Percentiles rank a stretch among this genome's conserved stretches.
phyloP scores from a whole-genome alignment of 2,797 vertebrate species.

The Xyrichtys novacula region DNA sequence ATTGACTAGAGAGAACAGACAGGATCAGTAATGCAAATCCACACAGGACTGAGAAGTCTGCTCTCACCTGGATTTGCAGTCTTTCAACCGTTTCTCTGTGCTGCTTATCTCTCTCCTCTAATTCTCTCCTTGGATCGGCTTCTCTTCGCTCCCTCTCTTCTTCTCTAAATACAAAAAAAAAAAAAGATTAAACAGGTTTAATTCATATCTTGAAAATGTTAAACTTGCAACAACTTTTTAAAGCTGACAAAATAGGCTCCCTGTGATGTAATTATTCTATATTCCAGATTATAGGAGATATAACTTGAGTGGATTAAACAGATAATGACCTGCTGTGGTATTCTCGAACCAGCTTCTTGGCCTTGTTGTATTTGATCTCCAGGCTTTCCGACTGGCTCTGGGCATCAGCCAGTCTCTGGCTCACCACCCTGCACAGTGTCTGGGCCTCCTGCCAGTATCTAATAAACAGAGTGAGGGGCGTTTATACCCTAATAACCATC shows the following conservation, averaged over 20 bases:
- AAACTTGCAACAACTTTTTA: neutral
- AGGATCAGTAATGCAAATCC: constrained; percentile 15
- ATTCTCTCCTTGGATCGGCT: constrained; percentile 80
- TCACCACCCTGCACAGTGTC: constrained; percentile 91
- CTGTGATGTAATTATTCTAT: neutral
- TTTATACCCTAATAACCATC: constrained; percentile 17
- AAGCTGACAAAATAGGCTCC: neutral
- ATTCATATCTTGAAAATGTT: neutral
- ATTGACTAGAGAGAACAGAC: constrained; percentile 33
- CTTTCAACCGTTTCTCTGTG: constrained; percentile 83
- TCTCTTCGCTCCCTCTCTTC: constrained; percentile 86
- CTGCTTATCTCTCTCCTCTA: constrained; percentile 86
- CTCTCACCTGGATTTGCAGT: constrained; percentile 86
- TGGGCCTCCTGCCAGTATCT: constrained; percentile 94
- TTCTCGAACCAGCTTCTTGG: constrained; percentile 90
- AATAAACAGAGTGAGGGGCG: constrained; percentile 35
- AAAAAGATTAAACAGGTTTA: constrained; percentile 1
- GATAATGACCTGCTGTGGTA: constrained; percentile 89
- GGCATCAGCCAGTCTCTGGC: constrained; percentile 90
- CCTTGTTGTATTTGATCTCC: constrained; percentile 92
- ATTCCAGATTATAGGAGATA: neutral
- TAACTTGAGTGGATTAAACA: constrained; percentile 3
- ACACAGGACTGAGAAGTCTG: neutral
- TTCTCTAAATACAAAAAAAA: constrained; percentile 78
- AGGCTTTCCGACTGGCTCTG: constrained; percentile 91